phyloP scores from a whole-genome alignment of 23 tunicate species.

The Pegea sp. region DNA sequence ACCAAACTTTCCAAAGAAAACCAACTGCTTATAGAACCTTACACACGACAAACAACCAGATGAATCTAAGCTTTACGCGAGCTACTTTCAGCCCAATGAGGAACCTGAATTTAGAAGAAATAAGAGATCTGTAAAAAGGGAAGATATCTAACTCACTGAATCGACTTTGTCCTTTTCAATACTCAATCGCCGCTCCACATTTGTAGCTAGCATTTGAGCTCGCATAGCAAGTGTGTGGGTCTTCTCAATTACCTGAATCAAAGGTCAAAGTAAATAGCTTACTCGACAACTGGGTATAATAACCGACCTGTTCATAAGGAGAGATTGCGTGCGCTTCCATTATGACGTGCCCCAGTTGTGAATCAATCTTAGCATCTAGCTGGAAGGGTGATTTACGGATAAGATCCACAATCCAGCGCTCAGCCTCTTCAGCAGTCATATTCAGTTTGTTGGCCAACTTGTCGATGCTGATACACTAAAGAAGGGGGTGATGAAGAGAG shows the following conservation, averaged over 20 bases:
- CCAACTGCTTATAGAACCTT: too few relatives aligned
- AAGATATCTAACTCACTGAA: constrained; percentile 57
- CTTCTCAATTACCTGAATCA: constrained; percentile 66
- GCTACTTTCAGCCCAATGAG: too few relatives aligned
- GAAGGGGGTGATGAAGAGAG: background rate
- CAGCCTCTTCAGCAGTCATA: constrained; percentile 91
- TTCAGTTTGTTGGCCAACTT: constrained; percentile 90
- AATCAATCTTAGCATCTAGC: constrained; percentile 93
- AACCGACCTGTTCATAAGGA: constrained; percentile 74
- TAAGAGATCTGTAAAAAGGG: too few relatives aligned
- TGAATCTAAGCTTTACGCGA: too few relatives aligned
- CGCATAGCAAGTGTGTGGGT: constrained; percentile 75
- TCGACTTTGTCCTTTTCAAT: constrained; percentile 36
- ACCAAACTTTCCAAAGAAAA: too few relatives aligned
- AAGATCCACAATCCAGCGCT: constrained; percentile 92
- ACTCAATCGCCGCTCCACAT: constrained; percentile 71
- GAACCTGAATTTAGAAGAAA: too few relatives aligned
- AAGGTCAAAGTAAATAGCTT: background rate
- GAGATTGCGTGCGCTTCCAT: constrained; percentile 92
- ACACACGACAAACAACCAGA: too few relatives aligned
- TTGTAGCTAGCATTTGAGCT: constrained; percentile 75
- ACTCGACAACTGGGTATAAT: background rate
- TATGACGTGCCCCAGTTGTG: constrained; percentile 95
- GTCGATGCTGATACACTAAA: constrained; percentile 79
- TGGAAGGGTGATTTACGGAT: constrained; percentile 59